These are phyloP conservation scores for Parnassius apollo DNA, from an alignment of 2,888 invertebrate species.

Conservation along the genomic window DNA sequence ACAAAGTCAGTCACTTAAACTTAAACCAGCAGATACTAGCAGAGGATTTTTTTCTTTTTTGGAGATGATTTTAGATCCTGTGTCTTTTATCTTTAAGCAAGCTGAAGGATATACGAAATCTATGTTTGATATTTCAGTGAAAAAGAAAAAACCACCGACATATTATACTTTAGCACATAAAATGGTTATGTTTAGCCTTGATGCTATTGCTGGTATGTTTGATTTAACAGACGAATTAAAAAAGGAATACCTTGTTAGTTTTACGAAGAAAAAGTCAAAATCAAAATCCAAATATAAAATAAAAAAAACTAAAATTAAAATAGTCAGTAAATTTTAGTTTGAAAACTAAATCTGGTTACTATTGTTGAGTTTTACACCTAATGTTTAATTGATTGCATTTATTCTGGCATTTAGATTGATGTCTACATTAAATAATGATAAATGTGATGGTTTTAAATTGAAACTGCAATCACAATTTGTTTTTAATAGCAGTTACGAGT, in stretches of 20 bases:
- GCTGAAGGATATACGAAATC: slow-evolving; percentile 50
- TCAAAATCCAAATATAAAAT: slow-evolving; percentile 34
- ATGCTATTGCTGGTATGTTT: slow-evolving; percentile 58
- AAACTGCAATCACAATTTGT: not conserved
- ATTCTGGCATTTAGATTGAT: slow-evolving; percentile 33
- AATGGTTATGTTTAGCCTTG: slow-evolving; percentile 55
- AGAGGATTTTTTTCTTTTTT: slow-evolving; percentile 47
- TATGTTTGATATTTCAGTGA: slow-evolving; percentile 45
- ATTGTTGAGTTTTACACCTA: not conserved
- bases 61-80: slow-evolving; percentile 44
- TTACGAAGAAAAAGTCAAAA: slow-evolving; percentile 32
- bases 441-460: slow-evolving; percentile 37
- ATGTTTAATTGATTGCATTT: slow-evolving; percentile 40
- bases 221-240: slow-evolving; percentile 49
- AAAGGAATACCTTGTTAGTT: slow-evolving; percentile 37
- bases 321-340: slow-evolving; percentile 27
- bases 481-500: not conserved
- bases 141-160: slow-evolving; percentile 50
- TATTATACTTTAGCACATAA: slow-evolving; percentile 60
- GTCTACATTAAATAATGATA: slow-evolving; percentile 30
- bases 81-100: slow-evolving; percentile 44
- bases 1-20: slow-evolving; percentile 1
- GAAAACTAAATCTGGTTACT: not conserved
- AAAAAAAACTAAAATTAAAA: slow-evolving; percentile 30
- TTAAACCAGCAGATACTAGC: slow-evolving; percentile 14